Evolutionary conservation across 2,888 invertebrate species (phyloP).

Genomic region (Saturnia japonica): DNA sequence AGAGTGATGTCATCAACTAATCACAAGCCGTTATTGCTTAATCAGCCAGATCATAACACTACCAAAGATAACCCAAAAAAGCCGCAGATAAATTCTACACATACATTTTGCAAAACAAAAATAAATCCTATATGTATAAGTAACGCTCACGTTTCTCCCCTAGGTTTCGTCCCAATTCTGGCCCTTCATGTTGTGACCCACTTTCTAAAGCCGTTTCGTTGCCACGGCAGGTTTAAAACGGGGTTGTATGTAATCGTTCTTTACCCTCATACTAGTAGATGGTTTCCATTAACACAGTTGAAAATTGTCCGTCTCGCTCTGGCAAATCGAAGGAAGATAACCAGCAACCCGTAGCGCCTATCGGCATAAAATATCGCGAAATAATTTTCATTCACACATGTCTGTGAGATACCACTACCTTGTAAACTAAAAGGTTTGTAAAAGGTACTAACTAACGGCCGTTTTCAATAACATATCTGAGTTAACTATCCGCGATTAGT

Average conservation of each 20-base stretch:
- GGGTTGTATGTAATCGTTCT: conserved; percentile 72
- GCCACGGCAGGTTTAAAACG: conserved; percentile 70
- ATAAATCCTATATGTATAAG: conserved; percentile 17
- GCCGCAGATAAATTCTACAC: not conserved
- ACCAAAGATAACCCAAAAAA: not conserved
- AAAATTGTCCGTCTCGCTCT: conserved; percentile 44
- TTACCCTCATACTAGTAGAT: conserved; percentile 52
- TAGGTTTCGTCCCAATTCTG: conserved; percentile 74
- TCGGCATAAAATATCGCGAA: not conserved
- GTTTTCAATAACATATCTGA: no score
- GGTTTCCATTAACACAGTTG: conserved; percentile 41
- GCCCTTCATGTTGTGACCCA: conserved; percentile 76
- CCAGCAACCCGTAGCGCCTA: not conserved
- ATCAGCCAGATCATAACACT: no score
- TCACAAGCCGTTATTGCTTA: no score
- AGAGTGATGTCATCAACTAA: no score
- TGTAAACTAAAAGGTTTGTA: not conserved
- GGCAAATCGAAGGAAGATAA: conserved; percentile 19
- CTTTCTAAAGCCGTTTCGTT: conserved; percentile 71
- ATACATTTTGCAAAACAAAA: conserved; percentile 16
- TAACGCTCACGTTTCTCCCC: conserved; percentile 42
- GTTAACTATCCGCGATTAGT: no score
- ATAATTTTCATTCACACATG: not conserved
- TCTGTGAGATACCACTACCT: not conserved
- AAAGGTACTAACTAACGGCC: no score